These are phyloP conservation scores for Adrianichthys oophorus DNA, from an alignment of 2,797 vertebrate genomes.

Conservation along the genomic window DNA sequence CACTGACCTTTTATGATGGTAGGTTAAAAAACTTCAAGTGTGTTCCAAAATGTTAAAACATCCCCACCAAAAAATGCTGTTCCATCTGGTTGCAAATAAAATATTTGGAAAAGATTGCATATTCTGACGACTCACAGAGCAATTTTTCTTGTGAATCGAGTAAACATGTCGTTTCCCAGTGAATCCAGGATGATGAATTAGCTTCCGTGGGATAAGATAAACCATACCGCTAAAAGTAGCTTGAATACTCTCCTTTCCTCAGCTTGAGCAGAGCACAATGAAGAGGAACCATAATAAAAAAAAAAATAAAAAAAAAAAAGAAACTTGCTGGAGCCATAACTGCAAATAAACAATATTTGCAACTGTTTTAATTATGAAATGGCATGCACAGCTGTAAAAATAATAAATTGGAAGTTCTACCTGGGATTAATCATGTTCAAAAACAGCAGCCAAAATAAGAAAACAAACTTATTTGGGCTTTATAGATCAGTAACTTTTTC, in stretches of 20 bases:
- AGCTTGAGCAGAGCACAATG: conserved; percentile 54
- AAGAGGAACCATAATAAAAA: conserved; percentile 43
- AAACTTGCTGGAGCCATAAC: conserved; percentile 52
- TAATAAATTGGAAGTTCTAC: conserved; percentile 70
- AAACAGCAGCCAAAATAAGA: conserved; percentile 43
- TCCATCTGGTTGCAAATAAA: conserved; percentile 34
- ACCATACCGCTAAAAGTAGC: conserved; percentile 45
- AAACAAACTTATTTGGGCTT: conserved; percentile 53
- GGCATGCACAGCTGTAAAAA: conserved; percentile 64
- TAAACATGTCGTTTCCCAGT: conserved; percentile 52
- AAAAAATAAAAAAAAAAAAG: conserved; percentile 24
- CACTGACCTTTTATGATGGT: conserved; percentile 11
- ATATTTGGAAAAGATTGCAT: conserved; percentile 35
- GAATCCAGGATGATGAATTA: conserved; percentile 63
- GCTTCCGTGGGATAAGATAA: conserved; percentile 64
- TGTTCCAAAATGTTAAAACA: conserved; percentile 16
- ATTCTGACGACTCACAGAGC: conserved; percentile 37
- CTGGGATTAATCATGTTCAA: conserved; percentile 57
- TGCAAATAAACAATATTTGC: conserved; percentile 71
- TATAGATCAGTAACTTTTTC: conserved; percentile 59
- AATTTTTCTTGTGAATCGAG: conserved; percentile 46
- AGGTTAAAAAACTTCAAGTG: conserved; percentile 23
- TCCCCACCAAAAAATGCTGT: not conserved
- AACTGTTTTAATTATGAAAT: conserved; percentile 59
- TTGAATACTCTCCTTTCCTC: conserved; percentile 26